phyloP scores from a whole-genome alignment of 2,113 vertebrate genomes.

The Chaenocephalus aceratus region DNA sequence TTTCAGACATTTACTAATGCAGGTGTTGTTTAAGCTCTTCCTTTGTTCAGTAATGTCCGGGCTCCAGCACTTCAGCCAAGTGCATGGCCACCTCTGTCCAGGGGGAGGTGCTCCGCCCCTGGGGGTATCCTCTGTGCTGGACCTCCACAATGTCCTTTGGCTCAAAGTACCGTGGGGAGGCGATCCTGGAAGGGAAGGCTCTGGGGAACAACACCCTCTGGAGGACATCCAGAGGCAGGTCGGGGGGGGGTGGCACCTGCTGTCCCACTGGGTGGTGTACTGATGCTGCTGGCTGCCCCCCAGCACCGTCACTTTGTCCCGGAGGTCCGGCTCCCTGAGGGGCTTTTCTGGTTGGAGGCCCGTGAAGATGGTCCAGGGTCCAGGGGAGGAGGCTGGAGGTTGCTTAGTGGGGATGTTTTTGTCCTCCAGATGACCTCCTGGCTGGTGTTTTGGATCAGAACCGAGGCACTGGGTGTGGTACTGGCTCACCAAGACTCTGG shows the following conservation, averaged over 20 bases:
- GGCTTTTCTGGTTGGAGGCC: slow-evolving; percentile 41
- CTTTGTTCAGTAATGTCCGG: slow-evolving; percentile 67
- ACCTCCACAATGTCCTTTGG: slow-evolving; percentile 58
- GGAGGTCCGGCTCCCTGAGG: slow-evolving; percentile 55
- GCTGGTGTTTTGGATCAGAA: neutral
- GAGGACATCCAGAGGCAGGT: slow-evolving; percentile 68
- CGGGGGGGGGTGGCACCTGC: slow-evolving; percentile 30
- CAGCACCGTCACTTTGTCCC: slow-evolving; percentile 45
- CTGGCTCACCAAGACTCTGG: slow-evolving; percentile 22
- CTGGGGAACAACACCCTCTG: slow-evolving; percentile 74
- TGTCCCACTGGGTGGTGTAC: slow-evolving; percentile 65
- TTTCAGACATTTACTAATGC: neutral
- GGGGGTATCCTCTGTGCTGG: slow-evolving; percentile 35
- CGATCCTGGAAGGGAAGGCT: slow-evolving; percentile 67
- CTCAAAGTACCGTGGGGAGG: slow-evolving; percentile 47
- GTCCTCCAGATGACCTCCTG: neutral
- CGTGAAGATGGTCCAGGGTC: slow-evolving; percentile 56
- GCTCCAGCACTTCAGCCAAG: slow-evolving; percentile 71
- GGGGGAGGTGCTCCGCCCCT: slow-evolving; percentile 47
- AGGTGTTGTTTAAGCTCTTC: neutral
- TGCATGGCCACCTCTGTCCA: slow-evolving; percentile 83
- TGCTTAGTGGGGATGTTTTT: slow-evolving; percentile 23
- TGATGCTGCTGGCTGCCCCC: slow-evolving; percentile 12
- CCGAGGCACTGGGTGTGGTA: slow-evolving; percentile 55
- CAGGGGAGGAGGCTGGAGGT: slow-evolving; percentile 22